Conservation (phyloP, 2,113 vertebrate genomes). For the Strix aluco region DNA sequence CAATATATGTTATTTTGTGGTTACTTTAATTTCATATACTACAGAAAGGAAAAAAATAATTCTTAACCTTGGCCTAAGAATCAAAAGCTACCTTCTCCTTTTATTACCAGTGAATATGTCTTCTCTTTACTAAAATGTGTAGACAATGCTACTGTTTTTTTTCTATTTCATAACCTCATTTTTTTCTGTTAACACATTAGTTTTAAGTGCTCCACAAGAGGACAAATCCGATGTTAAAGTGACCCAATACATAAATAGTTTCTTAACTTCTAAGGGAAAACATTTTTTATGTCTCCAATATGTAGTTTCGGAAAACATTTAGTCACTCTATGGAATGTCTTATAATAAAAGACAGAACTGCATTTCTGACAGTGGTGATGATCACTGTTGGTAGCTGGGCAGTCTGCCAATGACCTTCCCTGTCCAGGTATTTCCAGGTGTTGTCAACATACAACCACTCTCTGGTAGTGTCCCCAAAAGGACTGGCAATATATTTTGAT, state of each 20-base stretch:
- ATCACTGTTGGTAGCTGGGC: neutral
- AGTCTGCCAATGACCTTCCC: neutral
- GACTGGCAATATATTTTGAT: neutral
- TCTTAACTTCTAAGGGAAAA: neutral
- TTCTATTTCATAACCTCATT: neutral
- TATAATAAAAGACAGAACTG: neutral
- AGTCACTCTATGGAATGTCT: too few species aligned
- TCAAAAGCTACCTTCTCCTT: neutral
- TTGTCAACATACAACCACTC: neutral
- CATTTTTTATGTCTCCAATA: accelerated
- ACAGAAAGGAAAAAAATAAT: neutral
- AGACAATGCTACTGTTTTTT: neutral
- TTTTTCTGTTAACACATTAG: neutral
- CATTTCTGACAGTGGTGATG: neutral
- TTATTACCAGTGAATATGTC: neutral
- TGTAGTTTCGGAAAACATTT: neutral
- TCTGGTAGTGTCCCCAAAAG: too few species aligned
- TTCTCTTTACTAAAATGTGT: neutral
- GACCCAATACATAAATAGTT: neutral
- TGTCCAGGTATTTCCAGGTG: neutral
- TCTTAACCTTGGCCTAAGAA: neutral
- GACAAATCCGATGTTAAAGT: neutral
- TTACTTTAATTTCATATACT: neutral
- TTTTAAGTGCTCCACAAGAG: neutral
- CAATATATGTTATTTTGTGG: neutral